These are phyloP conservation scores for Hoplodrina blanda DNA, from an alignment of 2,888 invertebrate genomes.

Conservation along the genomic window DNA sequence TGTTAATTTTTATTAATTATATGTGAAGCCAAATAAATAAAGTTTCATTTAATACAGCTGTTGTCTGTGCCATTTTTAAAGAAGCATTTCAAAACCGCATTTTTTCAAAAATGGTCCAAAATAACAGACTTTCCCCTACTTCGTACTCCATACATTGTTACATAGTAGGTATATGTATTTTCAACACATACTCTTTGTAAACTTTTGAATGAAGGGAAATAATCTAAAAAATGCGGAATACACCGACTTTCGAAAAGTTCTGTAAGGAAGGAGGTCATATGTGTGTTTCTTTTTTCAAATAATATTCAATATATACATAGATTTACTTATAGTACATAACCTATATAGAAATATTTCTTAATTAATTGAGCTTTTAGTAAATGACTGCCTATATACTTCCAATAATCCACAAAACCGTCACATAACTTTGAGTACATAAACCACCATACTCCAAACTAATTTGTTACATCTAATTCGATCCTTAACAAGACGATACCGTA, in stretches of 20 bases:
- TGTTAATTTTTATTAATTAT: no score
- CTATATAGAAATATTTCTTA: constrained; percentile 1
- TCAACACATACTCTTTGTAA: background rate
- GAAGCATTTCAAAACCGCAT: no score
- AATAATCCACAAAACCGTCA: constrained; percentile 30
- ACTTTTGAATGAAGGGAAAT: background rate
- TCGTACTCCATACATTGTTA: background rate
- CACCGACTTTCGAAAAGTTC: background rate
- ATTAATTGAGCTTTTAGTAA: constrained; percentile 5
- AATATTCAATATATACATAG: no score
- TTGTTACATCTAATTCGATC: constrained; percentile 88
- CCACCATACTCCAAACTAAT: constrained; percentile 82
- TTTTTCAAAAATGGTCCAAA: no score
- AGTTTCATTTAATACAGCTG: no score
- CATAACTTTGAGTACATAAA: constrained; percentile 64
- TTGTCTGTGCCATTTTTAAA: no score
- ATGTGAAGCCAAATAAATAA: no score
- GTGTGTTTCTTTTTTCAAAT: background rate
- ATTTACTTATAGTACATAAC: background rate
- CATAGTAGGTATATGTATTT: background rate
- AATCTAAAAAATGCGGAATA: background rate
- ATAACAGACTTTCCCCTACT: no score
- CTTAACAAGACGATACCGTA: constrained; percentile 87
- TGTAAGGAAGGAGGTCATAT: background rate
- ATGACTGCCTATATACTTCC: constrained; percentile 18